A percentile compares a stretch with the other conserved stretches of the same genome.
These are phyloP conservation scores for Dicranocentrus wangi DNA, from an alignment of 2,888 invertebrate genomes.

Conservation along the genomic window DNA sequence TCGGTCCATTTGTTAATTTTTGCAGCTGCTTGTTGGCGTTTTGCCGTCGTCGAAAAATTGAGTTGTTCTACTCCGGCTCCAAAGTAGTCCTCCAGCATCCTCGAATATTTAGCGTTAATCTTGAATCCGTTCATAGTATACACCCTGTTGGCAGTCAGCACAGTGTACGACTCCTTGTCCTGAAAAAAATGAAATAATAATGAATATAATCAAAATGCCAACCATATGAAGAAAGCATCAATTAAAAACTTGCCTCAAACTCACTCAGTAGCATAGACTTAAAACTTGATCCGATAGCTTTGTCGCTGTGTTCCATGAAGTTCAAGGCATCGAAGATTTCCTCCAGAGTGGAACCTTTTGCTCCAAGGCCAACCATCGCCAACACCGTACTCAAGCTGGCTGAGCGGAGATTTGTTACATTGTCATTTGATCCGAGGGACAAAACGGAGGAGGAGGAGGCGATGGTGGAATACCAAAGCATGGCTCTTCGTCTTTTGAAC, in stretches of 20 bases:
- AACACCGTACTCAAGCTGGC: conserved; percentile 68
- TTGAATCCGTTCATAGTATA: conserved; percentile 77
- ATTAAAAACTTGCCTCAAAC: conserved; percentile 67
- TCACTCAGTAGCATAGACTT: conserved; percentile 61
- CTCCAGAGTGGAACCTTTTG: conserved; percentile 58
- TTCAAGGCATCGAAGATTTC: conserved; percentile 56
- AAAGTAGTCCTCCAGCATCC: conserved; percentile 80
- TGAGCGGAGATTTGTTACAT: conserved; percentile 68
- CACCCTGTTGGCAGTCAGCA: conserved; percentile 81
- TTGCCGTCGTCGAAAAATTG: conserved; percentile 77
- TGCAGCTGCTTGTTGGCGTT: conserved; percentile 75
- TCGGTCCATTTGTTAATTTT: conserved; percentile 89
- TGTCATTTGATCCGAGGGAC: no score
- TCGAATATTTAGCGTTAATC: conserved; percentile 78
- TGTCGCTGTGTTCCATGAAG: conserved; percentile 47
- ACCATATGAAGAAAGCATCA: no score
- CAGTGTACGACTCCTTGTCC: conserved; percentile 29
- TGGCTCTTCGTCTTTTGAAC: no score
- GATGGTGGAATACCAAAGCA: no score
- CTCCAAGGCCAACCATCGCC: conserved; percentile 69
- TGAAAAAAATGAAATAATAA: no score
- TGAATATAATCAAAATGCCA: no score
- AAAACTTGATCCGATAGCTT: conserved; percentile 60
- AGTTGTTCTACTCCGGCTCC: conserved; percentile 80
- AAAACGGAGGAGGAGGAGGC: no score